Percentiles rank a stretch among this genome's conserved stretches.
These are phyloP conservation scores for Therioaphis trifolii DNA, from an alignment of 2,888 invertebrate species.

Conservation along the genomic window DNA sequence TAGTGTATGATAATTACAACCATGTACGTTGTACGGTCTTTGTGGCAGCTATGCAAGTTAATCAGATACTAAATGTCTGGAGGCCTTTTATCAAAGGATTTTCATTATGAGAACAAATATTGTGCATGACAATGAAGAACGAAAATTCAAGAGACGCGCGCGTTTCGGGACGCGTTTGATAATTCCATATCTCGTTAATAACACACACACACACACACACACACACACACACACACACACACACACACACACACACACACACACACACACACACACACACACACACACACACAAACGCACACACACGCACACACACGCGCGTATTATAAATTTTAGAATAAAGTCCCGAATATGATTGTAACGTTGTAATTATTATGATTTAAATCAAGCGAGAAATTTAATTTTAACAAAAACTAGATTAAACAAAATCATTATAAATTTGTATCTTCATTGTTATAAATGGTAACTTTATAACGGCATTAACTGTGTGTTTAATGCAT, in stretches of 20 bases:
- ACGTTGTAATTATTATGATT: too few species aligned
- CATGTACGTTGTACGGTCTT: constrained; percentile 1
- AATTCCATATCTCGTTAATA: not conserved
- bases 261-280: too few species aligned
- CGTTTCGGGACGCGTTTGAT: not conserved
- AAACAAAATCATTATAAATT: too few species aligned
- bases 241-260: not conserved
- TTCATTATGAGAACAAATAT: constrained; percentile 32
- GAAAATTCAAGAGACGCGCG: constrained; percentile 16
- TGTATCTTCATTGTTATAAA: too few species aligned
- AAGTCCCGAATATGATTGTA: not conserved
- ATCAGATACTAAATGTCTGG: constrained; percentile 43
- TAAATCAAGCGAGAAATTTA: not conserved
- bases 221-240: not conserved
- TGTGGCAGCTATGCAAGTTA: constrained; percentile 39
- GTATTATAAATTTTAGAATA: not conserved
- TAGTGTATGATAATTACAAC: constrained; percentile 48
- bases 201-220: not conserved
- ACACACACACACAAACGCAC: too few species aligned
- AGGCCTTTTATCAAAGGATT: constrained; percentile 53
- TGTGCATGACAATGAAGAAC: constrained; percentile 34
- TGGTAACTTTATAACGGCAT: too few species aligned
- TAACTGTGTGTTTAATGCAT: too few species aligned
- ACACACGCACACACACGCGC: too few species aligned
- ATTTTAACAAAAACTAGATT: too few species aligned